These are phyloP conservation scores for Rhimphoctona megacephalus DNA, from an alignment of 2,888 invertebrate genomes.

Conservation along the genomic window DNA sequence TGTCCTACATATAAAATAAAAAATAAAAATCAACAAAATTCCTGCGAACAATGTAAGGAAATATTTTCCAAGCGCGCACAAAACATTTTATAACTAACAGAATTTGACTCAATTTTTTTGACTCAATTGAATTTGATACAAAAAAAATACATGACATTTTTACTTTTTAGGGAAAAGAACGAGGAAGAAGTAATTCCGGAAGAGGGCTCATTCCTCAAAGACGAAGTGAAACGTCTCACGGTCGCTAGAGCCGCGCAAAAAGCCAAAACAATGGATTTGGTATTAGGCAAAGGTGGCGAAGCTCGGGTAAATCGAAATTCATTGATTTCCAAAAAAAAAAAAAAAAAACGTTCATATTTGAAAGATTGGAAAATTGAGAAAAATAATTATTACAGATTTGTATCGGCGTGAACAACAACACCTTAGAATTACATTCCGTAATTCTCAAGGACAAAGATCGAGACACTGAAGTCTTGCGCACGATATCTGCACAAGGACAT, in stretches of 20 bases:
- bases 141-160: slow-evolving; percentile 41
- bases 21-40: background rate
- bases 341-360: background rate
- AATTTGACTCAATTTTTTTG: background rate
- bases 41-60: background rate
- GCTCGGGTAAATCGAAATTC: slow-evolving; percentile 85
- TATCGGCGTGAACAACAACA: slow-evolving; percentile 90
- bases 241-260: slow-evolving; percentile 89
- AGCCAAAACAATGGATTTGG: slow-evolving; percentile 89
- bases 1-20: no score
- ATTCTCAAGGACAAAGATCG: slow-evolving; percentile 86
- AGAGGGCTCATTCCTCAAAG: slow-evolving; percentile 87
- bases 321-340: background rate
- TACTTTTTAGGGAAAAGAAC: slow-evolving; percentile 69
- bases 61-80: background rate
- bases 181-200: slow-evolving; percentile 81
- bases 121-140: background rate
- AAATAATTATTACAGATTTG: slow-evolving; percentile 85
- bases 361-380: background rate
- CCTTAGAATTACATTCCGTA: slow-evolving; percentile 89
- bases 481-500: slow-evolving; percentile 92
- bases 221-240: slow-evolving; percentile 90
- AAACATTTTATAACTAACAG: background rate
- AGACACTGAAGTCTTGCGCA: slow-evolving; percentile 88
- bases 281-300: slow-evolving; percentile 90